Evolutionary conservation across 2,113 vertebrate genomes (phyloP).

Genomic region (Lipophrys pholis): DNA sequence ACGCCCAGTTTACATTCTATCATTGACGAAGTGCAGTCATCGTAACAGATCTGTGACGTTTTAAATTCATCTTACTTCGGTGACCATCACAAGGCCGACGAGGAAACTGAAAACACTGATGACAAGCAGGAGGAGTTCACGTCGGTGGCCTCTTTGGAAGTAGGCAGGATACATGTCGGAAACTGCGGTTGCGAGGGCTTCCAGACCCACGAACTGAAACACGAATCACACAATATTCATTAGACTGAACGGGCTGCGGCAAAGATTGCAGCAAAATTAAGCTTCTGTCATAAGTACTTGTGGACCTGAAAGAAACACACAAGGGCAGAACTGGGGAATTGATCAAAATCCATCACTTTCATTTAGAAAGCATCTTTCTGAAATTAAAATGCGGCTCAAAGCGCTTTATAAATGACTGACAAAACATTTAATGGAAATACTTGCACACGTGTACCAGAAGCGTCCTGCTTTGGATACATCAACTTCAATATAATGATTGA

Average conservation of each 20-base stretch:
- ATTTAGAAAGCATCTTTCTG: too few species aligned
- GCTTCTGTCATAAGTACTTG: too few species aligned
- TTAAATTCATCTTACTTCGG: constrained; percentile 76
- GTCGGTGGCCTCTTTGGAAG: constrained; percentile 81
- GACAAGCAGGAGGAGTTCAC: constrained; percentile 81
- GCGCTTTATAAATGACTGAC: too few species aligned
- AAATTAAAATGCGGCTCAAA: too few species aligned
- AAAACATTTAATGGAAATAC: too few species aligned
- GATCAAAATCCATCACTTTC: too few species aligned
- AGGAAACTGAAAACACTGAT: constrained; percentile 76
- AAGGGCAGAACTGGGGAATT: too few species aligned
- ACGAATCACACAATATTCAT: constrained; percentile 5
- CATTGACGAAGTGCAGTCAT: too few species aligned
- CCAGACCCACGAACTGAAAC: constrained; percentile 85
- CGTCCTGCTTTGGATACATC: too few species aligned
- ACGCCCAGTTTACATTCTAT: not conserved
- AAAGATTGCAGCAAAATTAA: not conserved
- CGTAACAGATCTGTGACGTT: not conserved
- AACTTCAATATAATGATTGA: not conserved
- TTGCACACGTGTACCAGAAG: too few species aligned
- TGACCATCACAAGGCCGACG: constrained; percentile 84
- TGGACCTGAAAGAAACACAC: too few species aligned
- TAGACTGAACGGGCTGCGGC: not conserved
- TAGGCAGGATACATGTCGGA: constrained; percentile 80
- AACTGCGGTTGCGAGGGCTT: constrained; percentile 79